Base-by-base conservation (phyloP, 2,888 invertebrate species). In the Drosophila pseudotakahashii region DNA sequence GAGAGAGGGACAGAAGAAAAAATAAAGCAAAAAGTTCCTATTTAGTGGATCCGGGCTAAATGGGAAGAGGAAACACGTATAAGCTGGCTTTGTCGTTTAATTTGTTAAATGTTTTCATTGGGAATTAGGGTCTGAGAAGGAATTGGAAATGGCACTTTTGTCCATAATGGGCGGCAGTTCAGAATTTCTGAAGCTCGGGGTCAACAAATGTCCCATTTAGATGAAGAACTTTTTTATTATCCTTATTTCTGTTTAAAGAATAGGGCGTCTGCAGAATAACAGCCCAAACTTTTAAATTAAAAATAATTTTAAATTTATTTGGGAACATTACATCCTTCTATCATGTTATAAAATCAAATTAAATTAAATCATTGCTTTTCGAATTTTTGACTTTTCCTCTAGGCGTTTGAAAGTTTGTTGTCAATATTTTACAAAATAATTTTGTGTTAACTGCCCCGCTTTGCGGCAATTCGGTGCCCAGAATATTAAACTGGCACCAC, bases 71-170 rank as follows among this genome's bases (percentile, higher is more conserved):
- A 44, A 63, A 42, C 62, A 71, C 72, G 61, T 53, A 72, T 68
- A 55, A 61, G 45, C 51, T 32, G 58, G 53, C 67, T 74, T 78
- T 76, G 76, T 76, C 71, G 70, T 67, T 74, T 88, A 88, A 88
- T 83, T 85, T 80, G 67, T 71, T 50, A 61, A 81, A 81, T 81
- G 71, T 76, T 78, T 74, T 71, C 44, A 57, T 50, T 71, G 13
- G 36, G 13, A 47, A 54, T 67, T 39, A 47, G n/a, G 36, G 23
- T 41, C 47, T 14, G 7, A 11, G 26, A 0, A 19, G 19, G 16
- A n/a, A 13, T 16, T 11, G 4, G 6, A 32, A n/a, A 2, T 6
- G 19, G 19, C 16, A 59, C 34, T 34, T 36, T 58, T 26, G n/a
- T 4, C n/a, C 5, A 0, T 2, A 4, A 26, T 23, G 4, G 6